These are phyloP conservation scores for Microchrysa polita DNA, from an alignment of 2,888 invertebrate genomes.

Conservation along the genomic window DNA sequence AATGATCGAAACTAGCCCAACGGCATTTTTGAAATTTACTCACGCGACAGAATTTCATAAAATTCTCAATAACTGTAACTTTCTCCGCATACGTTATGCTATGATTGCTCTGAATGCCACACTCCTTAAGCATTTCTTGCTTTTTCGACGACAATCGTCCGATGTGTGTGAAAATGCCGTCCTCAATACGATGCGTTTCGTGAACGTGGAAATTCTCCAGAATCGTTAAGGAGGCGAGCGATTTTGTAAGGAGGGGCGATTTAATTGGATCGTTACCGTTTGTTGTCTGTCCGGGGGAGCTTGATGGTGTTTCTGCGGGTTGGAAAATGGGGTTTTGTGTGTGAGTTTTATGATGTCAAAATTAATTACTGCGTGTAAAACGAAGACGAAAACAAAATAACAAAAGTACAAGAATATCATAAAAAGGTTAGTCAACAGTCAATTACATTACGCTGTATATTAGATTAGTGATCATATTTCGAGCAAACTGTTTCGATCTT, in stretches of 20 bases:
- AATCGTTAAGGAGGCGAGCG: slow-evolving; percentile 60
- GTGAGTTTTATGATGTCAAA: slow-evolving; percentile 63
- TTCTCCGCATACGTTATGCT: slow-evolving; percentile 64
- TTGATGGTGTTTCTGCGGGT: slow-evolving; percentile 56
- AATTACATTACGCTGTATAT: too few relatives aligned
- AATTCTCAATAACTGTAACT: slow-evolving; percentile 65
- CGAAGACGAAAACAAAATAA: too few relatives aligned
- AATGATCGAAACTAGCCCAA: neutral
- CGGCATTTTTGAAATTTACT: slow-evolving; percentile 55
- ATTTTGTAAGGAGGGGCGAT: slow-evolving; percentile 29
- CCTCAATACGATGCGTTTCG: slow-evolving; percentile 63
- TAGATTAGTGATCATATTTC: too few relatives aligned
- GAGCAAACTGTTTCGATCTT: too few relatives aligned
- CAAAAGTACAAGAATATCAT: too few relatives aligned
- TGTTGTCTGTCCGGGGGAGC: neutral
- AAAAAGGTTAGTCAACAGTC: too few relatives aligned
- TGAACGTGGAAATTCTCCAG: slow-evolving; percentile 64
- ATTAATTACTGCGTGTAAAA: too few relatives aligned
- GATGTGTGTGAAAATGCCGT: slow-evolving; percentile 63
- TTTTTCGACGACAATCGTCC: slow-evolving; percentile 63
- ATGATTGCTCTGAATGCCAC: slow-evolving; percentile 65
- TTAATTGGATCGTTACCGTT: slow-evolving; percentile 52
- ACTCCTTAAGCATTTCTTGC: slow-evolving; percentile 64
- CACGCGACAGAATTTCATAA: slow-evolving; percentile 65
- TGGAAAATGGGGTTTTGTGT: slow-evolving; percentile 60